Conservation (phyloP, 2,113 vertebrate species). For the Actenoides lindsayi region DNA sequence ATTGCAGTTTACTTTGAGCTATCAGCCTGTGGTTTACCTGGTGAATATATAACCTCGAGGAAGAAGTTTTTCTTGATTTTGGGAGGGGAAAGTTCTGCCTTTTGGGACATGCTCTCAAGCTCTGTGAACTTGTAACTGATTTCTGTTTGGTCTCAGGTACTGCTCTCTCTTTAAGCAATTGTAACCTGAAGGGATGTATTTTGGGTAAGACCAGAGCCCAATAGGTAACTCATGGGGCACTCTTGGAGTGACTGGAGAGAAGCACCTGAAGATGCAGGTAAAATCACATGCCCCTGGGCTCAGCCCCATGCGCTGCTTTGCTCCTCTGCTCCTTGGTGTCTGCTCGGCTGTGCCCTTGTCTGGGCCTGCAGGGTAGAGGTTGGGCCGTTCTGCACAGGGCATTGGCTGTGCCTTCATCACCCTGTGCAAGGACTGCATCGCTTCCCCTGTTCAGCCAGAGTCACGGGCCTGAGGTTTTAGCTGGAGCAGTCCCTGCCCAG, state of each 20-base stretch:
- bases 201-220: not conserved
- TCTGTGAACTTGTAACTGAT: not conserved
- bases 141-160: not conserved
- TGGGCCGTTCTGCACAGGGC: not conserved
- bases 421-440: fast-evolving
- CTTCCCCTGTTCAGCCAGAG: not conserved
- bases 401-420: not conserved
- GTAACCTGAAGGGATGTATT: not conserved
- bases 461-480: not conserved
- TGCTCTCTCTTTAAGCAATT: not conserved
- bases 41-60: not conserved
- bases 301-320: not conserved
- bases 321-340: not conserved
- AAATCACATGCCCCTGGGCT: not conserved
- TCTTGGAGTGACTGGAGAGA: not conserved
- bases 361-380: not conserved
- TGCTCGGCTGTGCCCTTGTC: not conserved
- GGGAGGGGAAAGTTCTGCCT: not conserved
- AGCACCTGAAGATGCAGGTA: not conserved
- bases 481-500: not conserved
- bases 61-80: not conserved
- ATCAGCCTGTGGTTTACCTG: not conserved
- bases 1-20: not conserved
- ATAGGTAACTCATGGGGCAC: not conserved
- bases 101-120: not conserved